Evolutionary conservation across 1,140 invertebrate genomes (phyloP).

Genomic region (Dreissena rostriformis): DNA sequence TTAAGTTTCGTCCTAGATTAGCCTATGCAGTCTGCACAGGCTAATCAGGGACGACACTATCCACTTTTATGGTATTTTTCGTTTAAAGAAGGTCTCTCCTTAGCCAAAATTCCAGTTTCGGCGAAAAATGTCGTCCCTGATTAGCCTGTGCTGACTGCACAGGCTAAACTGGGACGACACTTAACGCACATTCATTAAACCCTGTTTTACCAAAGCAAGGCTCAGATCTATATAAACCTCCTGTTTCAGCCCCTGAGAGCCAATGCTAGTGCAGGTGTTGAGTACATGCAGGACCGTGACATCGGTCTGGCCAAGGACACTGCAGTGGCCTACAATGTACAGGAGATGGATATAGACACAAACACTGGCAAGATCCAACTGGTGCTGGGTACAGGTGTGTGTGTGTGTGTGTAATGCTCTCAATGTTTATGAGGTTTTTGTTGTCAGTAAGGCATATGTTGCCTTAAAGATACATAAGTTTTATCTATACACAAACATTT

Average conservation of each 20-base stretch:
- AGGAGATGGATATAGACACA: slow-evolving; percentile 40
- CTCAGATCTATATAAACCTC: neutral
- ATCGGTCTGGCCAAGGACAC: slow-evolving; percentile 20
- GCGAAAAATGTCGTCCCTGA: neutral
- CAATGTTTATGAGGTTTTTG: too few species aligned
- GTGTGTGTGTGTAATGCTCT: neutral
- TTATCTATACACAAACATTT: neutral
- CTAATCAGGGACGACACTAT: too few species aligned
- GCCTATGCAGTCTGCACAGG: too few species aligned
- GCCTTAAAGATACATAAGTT: neutral
- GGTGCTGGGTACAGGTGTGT: slow-evolving; percentile 29
- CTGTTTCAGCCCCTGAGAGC: slow-evolving; percentile 30
- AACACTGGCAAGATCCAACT: slow-evolving; percentile 29
- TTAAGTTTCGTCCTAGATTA: too few species aligned
- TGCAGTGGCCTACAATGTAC: slow-evolving; percentile 41
- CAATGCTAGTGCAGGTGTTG: neutral
- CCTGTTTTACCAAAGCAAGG: neutral
- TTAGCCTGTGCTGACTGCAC: neutral
- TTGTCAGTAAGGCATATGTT: neutral
- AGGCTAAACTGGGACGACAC: neutral
- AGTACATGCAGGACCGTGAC: slow-evolving; percentile 27
- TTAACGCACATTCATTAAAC: neutral
- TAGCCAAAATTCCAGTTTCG: neutral
- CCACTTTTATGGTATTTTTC: neutral
- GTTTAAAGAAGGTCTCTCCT: neutral